Evolutionary conservation across 2,797 vertebrate genomes (phyloP).

Genomic region (Novumbra hubbsi): DNA sequence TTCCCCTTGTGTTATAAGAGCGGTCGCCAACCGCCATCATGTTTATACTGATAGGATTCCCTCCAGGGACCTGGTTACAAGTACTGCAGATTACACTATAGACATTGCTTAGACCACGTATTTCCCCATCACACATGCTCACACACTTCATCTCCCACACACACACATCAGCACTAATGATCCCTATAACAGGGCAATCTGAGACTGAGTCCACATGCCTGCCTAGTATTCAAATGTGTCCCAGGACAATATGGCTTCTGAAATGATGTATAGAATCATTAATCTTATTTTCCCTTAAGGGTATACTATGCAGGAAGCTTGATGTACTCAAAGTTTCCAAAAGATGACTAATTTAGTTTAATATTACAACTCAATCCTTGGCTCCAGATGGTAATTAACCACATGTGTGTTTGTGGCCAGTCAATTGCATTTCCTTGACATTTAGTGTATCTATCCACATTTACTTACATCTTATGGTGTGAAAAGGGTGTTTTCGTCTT

Average conservation of each 20-base stretch:
- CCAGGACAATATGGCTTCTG: background rate
- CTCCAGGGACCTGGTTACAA: constrained; percentile 74
- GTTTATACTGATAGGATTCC: constrained; percentile 57
- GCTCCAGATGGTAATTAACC: too few relatives aligned
- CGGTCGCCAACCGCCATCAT: background rate
- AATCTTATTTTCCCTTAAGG: background rate
- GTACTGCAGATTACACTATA: constrained; percentile 40
- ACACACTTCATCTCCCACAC: background rate
- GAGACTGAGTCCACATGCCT: background rate
- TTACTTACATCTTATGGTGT: too few relatives aligned
- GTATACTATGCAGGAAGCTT: background rate
- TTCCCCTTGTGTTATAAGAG: background rate
- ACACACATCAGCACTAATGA: background rate
- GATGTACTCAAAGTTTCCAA: too few relatives aligned
- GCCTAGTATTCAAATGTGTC: background rate
- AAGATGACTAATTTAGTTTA: too few relatives aligned
- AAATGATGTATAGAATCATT: background rate
- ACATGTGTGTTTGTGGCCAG: too few relatives aligned
- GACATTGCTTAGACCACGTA: constrained; percentile 13
- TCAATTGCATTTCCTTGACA: too few relatives aligned
- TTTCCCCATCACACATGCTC: background rate
- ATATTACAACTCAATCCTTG: too few relatives aligned
- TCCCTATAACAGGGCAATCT: background rate
- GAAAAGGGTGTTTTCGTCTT: too few relatives aligned
- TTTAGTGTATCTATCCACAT: too few relatives aligned